Conservation (phyloP, 2,113 vertebrate species). For the Danionella cerebrum region DNA sequence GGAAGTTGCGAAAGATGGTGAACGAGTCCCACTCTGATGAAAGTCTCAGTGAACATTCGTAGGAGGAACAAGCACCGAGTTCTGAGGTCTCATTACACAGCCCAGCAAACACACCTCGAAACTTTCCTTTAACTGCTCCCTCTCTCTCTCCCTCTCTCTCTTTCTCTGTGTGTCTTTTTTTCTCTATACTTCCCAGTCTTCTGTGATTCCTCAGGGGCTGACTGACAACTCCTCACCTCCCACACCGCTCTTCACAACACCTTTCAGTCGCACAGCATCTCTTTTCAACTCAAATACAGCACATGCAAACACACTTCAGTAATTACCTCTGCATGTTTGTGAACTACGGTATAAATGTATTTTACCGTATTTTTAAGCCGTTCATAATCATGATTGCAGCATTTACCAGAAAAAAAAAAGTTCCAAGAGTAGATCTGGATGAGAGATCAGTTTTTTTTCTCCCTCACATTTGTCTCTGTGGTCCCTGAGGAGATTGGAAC, state of each 20-base stretch:
- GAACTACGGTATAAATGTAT: neutral
- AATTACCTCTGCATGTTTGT: neutral
- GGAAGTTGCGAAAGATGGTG: neutral
- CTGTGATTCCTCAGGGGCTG: neutral
- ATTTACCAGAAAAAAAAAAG: slow-evolving; percentile 7
- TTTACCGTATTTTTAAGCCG: neutral
- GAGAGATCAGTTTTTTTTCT: slow-evolving; percentile 6
- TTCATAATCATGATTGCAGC: neutral
- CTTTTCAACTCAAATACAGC: neutral
- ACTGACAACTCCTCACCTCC: slow-evolving; percentile 13
- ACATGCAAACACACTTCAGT: neutral
- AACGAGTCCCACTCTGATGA: slow-evolving; percentile 3
- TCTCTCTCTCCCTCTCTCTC: neutral
- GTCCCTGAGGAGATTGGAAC: neutral
- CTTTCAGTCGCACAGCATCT: slow-evolving; percentile 1
- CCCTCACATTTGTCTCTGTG: neutral
- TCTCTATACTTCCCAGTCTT: neutral
- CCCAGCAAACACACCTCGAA: neutral
- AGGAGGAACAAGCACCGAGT: neutral
- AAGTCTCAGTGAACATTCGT: slow-evolving; percentile 23
- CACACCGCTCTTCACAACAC: slow-evolving; percentile 1
- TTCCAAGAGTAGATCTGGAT: neutral
- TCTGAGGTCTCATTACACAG: slow-evolving; percentile 10
- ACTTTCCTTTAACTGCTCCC: neutral
- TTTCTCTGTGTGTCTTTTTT: neutral